These are phyloP conservation scores for Denticeps clupeoides DNA, from an alignment of 2,797 vertebrate genomes.

Conservation along the genomic window DNA sequence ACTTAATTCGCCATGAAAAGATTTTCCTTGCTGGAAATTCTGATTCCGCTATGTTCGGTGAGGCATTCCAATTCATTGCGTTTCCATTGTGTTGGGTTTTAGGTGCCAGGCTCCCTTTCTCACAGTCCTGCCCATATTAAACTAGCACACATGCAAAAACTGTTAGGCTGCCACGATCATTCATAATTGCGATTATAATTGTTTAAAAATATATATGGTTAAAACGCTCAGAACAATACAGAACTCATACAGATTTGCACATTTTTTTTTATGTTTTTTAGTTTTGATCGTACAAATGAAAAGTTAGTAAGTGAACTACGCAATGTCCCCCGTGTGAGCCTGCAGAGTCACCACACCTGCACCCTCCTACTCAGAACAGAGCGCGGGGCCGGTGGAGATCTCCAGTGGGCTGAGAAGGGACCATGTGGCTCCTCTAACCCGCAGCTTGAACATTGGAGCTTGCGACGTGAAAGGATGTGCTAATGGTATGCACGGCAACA, in stretches of 20 bases:
- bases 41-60: slow-evolving; percentile 98
- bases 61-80: slow-evolving; percentile 97
- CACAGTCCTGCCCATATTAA: slow-evolving; percentile 78
- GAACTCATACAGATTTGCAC: too few species aligned
- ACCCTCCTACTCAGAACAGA: slow-evolving; percentile 24
- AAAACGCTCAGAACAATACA: too few species aligned
- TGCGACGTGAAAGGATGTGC: slow-evolving; percentile 50
- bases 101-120: slow-evolving; percentile 81
- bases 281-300: too few species aligned
- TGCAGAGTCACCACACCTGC: slow-evolving; percentile 28
- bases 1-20: slow-evolving; percentile 99
- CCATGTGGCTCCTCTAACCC: slow-evolving; percentile 37
- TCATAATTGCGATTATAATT: too few species aligned
- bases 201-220: too few species aligned
- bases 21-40: slow-evolving; percentile 99
- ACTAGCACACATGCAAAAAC: slow-evolving; percentile 91
- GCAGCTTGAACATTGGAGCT: slow-evolving; percentile 39
- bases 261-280: too few species aligned
- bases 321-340: too few species aligned
- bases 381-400: slow-evolving; percentile 41
- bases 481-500: slow-evolving; percentile 49
- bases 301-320: too few species aligned
- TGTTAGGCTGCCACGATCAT: slow-evolving; percentile 75
- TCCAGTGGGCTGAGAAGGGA: slow-evolving; percentile 43
- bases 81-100: slow-evolving; percentile 92